Evolutionary conservation across 2,888 invertebrate genomes (phyloP).

Genomic region (Cecidostiba fungosa): DNA sequence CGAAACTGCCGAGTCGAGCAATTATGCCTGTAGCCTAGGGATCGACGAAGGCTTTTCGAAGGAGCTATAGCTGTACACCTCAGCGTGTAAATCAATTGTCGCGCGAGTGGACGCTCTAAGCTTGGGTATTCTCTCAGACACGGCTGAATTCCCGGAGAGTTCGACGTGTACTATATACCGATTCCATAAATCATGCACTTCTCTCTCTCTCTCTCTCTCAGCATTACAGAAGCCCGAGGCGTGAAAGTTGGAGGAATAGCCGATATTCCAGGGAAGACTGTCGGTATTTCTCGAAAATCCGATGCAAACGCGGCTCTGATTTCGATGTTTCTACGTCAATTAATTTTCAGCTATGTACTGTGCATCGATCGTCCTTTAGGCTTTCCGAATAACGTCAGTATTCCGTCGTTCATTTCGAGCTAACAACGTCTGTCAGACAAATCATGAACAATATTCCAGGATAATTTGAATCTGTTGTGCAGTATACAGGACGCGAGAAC

Average conservation of each 20-base stretch:
- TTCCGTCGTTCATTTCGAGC: neutral
- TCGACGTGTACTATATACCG: neutral
- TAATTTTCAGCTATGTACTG: neutral
- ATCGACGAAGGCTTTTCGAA: conserved; percentile 35
- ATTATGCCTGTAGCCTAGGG: conserved; percentile 20
- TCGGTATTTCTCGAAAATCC: neutral
- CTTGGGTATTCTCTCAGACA: conserved; percentile 69
- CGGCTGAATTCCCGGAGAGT: conserved; percentile 1
- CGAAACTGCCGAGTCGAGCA: neutral
- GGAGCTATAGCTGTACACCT: conserved; percentile 58
- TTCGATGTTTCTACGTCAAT: conserved; percentile 10
- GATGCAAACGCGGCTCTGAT: neutral
- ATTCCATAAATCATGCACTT: conserved; percentile 44
- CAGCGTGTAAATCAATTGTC: conserved; percentile 75
- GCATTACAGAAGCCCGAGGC: neutral
- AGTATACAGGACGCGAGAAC: too few species aligned
- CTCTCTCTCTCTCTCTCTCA: neutral
- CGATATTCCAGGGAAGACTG: neutral
- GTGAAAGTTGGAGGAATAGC: neutral
- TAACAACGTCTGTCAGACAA: conserved; percentile 3
- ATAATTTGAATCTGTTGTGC: neutral
- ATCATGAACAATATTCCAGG: neutral
- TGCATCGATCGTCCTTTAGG: neutral
- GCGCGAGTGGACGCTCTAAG: conserved; percentile 69
- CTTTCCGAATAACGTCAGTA: neutral